Evolutionary conservation across 23 tunicate species (phyloP), one percentile per base, ranked within the genome.

Genomic region (Clavelina lepadiformis): DNA sequence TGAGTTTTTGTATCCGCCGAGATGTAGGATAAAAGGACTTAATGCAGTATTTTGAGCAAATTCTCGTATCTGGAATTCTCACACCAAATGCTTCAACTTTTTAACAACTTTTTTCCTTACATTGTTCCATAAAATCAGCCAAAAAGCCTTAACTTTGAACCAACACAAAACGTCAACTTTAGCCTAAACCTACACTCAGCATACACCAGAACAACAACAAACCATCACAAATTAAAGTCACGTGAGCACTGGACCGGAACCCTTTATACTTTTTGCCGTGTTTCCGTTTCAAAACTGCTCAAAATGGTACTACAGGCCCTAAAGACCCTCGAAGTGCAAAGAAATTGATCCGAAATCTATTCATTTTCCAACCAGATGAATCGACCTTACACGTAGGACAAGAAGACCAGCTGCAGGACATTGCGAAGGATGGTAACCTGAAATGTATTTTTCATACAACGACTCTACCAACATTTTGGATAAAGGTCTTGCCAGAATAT

Each of bases 361-460:
- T 69, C 33, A 23, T 52, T n/a, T 36, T 30, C 59, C 61, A 61
- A 45, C 44, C 79, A 57, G 34, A 37, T 29, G 60, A 61, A 60
- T 74, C 69, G 51, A 61, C 18, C 58, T 19, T 74, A 31, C 33
- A 34, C 58, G 66, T 72, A 28, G 33, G 33, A 72, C 73, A 67
- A 67, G 77, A 72, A 23, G 67, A 58, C 35, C 77, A 72, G 67
- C 55, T 72, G 67, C 67, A 57, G 35, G 77, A 58, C 53, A 67
- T 46, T 69, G 63, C 46, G 32, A 69, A 69, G 52, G 75, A 69
- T 53, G 63, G 63, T 53, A 54, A 47, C 63, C 46, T 69, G 44
- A 69, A 69, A 69, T n/a, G 25, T 33, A 54, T 33, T 29, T 69
- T 31, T 69, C 29, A 69, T 31, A 54, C 75, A 69, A 69, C 62